These are phyloP conservation scores for Plodia interpunctella DNA, from an alignment of 1,140 invertebrate genomes.

Conservation along the genomic window DNA sequence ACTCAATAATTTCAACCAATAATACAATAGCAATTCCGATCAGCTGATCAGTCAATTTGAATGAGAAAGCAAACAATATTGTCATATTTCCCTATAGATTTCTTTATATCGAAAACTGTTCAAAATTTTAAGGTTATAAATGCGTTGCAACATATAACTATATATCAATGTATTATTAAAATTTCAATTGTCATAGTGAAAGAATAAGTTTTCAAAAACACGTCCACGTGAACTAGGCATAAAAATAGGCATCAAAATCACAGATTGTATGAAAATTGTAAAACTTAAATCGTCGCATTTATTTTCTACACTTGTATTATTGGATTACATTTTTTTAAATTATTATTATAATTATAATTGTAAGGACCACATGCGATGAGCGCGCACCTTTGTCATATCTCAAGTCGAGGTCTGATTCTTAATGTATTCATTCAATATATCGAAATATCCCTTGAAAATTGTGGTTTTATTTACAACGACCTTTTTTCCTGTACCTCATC, in stretches of 20 bases:
- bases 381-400: conserved; percentile 54
- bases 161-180: too few species aligned
- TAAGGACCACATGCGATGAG: conserved; percentile 38
- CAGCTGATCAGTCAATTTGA: too few species aligned
- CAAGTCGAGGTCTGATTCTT: conserved; percentile 33
- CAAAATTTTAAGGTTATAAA: too few species aligned
- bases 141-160: too few species aligned
- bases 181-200: too few species aligned
- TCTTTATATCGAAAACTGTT: too few species aligned
- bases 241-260: conserved; percentile 43
- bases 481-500: too few species aligned
- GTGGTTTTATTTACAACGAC: conserved; percentile 32
- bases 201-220: not conserved
- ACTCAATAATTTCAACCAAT: too few species aligned
- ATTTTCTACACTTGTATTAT: conserved; percentile 46
- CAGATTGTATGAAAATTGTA: conserved; percentile 41
- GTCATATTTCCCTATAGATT: too few species aligned
- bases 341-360: conserved; percentile 25
- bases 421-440: conserved; percentile 48
- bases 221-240: not conserved
- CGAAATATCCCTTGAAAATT: conserved; percentile 28
- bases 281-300: conserved; percentile 46
- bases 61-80: too few species aligned
- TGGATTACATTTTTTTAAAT: conserved; percentile 38
- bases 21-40: too few species aligned